phyloP scores from a whole-genome alignment of 2,797 vertebrate species.

The Cuculus canorus region DNA sequence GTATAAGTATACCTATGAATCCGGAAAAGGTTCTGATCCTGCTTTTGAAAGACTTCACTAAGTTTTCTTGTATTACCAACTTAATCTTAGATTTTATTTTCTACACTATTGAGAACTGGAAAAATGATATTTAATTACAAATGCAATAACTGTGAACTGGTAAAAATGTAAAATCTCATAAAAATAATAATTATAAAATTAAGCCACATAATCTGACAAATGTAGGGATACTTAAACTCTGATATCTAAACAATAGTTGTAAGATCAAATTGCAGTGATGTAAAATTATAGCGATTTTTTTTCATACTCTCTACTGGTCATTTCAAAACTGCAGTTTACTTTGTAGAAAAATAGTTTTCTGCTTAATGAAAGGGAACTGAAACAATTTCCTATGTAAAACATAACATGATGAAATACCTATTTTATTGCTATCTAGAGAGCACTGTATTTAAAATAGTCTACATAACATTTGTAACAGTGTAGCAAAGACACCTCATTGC shows the following conservation, averaged over 20 bases:
- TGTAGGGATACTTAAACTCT: not conserved
- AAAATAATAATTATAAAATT: not conserved
- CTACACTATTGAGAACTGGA: not conserved
- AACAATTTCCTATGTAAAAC: not conserved
- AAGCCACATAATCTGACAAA: not conserved
- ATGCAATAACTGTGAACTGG: not conserved
- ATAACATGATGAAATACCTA: not conserved
- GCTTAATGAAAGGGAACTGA: not conserved
- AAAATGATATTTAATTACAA: not conserved
- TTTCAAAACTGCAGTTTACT: not conserved
- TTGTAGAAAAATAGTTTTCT: not conserved
- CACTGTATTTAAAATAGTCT: not conserved
- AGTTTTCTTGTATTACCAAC: not conserved
- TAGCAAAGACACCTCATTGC: not conserved
- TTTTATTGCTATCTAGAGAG: not conserved
- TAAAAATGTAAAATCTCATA: not conserved
- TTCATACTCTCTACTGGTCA: not conserved
- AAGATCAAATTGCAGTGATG: not conserved
- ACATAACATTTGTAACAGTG: not conserved
- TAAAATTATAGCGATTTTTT: not conserved
- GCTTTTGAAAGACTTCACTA: not conserved
- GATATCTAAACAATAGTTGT: not conserved
- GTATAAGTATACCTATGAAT: not conserved
- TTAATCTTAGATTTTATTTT: not conserved
- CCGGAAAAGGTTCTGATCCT: not conserved